Evolutionary conservation across 1,140 invertebrate genomes (phyloP), one percentile per base, ranked within the genome.

Genomic region (Adelges cooleyi): DNA sequence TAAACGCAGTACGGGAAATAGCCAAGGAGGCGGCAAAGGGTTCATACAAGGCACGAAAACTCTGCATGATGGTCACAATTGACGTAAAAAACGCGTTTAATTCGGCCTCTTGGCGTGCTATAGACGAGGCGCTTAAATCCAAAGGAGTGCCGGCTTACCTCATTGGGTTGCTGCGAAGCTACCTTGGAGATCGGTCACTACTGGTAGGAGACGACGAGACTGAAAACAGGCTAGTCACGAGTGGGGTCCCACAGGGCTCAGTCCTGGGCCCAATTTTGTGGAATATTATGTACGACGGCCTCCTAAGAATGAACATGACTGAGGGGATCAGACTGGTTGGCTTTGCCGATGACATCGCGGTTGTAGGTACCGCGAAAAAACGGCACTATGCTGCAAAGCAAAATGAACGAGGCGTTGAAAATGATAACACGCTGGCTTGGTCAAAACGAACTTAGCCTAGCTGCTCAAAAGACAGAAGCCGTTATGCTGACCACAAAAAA

Each of bases 211-310:
- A n/a, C n/a, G 62, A 29, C 1, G 62, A 50, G 1, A 29, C 2
- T 1, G 13, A 13, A 9, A 62, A 11, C 3, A 9, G 9, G 9
- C 4, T 6, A n/a, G 42, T 62, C 10, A 29, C 13, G 5, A 17
- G 33, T 13, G 62, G 44, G 0, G 62, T 65, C 18, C 46, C 62
- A 15, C 62, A 65, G 20, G 62, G 46, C 1, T 48, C 42, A 0
- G 17, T 49, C 13, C 6, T 25, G 6, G 62, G 46, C 0, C 62
- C 62, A 2, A 27, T 27, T 2, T 46, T 65, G 17, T 65, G 62
- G 46, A 65, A 65, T 13, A 49, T 65, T 33, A 23, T 65, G 15
- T 65, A 65, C 10, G 42, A 65, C 15, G 25, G n/a, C 15, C 4
- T 65, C 18, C 17, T 65, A 11, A n/a, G 17, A 1, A 44, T 25